Base-by-base conservation (phyloP, 2,113 vertebrate genomes). In the Brachionichthys hirsutus region DNA sequence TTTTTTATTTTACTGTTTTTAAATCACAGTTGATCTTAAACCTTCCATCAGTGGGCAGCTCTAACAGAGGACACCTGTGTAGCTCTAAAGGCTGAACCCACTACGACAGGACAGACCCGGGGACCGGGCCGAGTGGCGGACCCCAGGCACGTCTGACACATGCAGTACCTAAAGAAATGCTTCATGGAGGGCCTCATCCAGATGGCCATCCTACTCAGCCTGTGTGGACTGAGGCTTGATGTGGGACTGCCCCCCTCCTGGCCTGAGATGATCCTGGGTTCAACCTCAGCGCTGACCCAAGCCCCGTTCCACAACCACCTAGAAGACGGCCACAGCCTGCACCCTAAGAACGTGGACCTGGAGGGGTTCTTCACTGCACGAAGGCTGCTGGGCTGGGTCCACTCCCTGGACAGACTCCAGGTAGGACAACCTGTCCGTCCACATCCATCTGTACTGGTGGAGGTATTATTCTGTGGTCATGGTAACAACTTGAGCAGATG, bases 141-240 rank as follows among this genome's bases (percentile, higher is more conserved):
- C 11, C 35, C 3, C 15, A 19, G 19, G 62, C 42, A n/a, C n/a
- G n/a, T n/a, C n/a, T n/a, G n/a, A n/a, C n/a, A n/a, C 40, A 87
- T 85, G 84, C 42, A 94, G 92, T 92, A 92, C 89, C 83, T 96
- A 81, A 99, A 99, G 92, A 98, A 98, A 85, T 95, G 95, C 87
- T 94, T 98, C 85, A 95, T 93, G 0, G 97, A 98, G 84, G 95
- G 95, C 75, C 94, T 98, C 16, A 94, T 98, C 85, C 96, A 98
- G 88, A 91, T 97, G 90, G 95, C 94, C 83, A 95, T 98, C 80
- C 90, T 98, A 67, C 93, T 99, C 63, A 98, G 97, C 83, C 84
- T 99, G 50, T 90, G 94, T 35, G 95, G 95, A 3, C 87, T 97
- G 42, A 89, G 91, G 8, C 91, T 97, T 81, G 95, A 98, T 55